Evolutionary conservation across 2,113 vertebrate species (phyloP).

Genomic region (Trematomus loennbergii): DNA sequence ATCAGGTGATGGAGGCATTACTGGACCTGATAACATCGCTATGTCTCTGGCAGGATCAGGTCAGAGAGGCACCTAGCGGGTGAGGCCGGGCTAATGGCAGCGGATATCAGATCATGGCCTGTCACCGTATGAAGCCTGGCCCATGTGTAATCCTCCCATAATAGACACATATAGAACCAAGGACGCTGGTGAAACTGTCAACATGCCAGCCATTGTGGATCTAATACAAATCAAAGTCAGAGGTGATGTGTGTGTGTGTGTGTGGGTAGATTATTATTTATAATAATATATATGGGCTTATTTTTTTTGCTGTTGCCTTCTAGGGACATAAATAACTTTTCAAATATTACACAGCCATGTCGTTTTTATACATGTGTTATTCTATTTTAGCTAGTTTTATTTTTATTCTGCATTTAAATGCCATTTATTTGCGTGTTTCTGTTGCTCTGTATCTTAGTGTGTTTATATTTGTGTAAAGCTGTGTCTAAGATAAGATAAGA

Average conservation of each 20-base stretch:
- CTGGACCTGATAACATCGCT: slow-evolving; percentile 62
- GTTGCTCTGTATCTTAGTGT: not conserved
- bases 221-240: slow-evolving; percentile 54
- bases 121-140: slow-evolving; percentile 44
- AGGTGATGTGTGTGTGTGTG: not conserved
- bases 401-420: too few species aligned
- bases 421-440: not conserved
- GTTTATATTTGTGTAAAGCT: too few species aligned
- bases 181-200: slow-evolving; percentile 43
- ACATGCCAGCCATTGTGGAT: slow-evolving; percentile 46
- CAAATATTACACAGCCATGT: too few species aligned
- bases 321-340: too few species aligned
- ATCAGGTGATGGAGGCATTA: slow-evolving; percentile 67
- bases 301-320: too few species aligned
- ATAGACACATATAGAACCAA: slow-evolving; percentile 54
- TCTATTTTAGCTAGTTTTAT: too few species aligned
- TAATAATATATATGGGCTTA: too few species aligned
- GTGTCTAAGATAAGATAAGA: too few species aligned
- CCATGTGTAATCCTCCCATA: slow-evolving; percentile 51
- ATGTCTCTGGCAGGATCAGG: slow-evolving; percentile 55
- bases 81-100: slow-evolving; percentile 63
- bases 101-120: slow-evolving; percentile 64
- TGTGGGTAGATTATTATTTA: not conserved
- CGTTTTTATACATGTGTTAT: too few species aligned
- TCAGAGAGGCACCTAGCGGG: slow-evolving; percentile 62